Percentiles rank a stretch among this genome's conserved stretches.
phyloP scores from a whole-genome alignment of 2,113 vertebrate genomes.

The Mirounga angustirostris region DNA sequence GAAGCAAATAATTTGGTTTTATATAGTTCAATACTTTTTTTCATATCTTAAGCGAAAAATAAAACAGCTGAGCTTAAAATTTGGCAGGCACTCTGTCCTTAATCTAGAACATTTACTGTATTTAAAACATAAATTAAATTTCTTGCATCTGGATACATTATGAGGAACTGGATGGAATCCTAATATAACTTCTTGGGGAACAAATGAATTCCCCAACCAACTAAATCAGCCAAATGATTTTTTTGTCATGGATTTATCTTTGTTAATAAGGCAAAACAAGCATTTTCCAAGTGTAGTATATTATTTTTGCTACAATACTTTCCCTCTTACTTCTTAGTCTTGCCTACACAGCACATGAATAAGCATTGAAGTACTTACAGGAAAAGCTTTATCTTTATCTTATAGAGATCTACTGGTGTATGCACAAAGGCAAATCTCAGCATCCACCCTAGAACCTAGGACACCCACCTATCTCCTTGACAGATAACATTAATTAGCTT shows the following conservation, averaged over 20 bases:
- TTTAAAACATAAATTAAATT: constrained; percentile 74
- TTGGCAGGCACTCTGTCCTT: constrained; percentile 49
- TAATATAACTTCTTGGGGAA: constrained; percentile 16
- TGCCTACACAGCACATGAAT: neutral
- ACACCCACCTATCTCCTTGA: neutral
- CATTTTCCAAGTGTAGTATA: constrained; percentile 50
- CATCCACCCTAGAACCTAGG: neutral
- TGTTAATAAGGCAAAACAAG: constrained; percentile 68
- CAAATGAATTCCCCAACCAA: constrained; percentile 60
- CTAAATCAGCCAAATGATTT: constrained; percentile 68
- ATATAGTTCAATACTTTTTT: neutral
- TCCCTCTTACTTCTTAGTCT: neutral
- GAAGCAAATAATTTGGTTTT: constrained; percentile 47
- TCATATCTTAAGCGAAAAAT: neutral
- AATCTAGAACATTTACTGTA: constrained; percentile 69
- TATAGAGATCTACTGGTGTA: neutral
- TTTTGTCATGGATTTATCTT: constrained; percentile 55
- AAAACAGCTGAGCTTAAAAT: constrained; percentile 66
- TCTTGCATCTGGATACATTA: constrained; percentile 66
- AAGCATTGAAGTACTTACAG: neutral
- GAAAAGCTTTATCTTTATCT: neutral
- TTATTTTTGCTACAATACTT: neutral
- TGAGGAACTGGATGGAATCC: constrained; percentile 9
- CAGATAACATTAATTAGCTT: neutral
- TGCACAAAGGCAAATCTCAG: neutral